These are phyloP conservation scores for Riptortus pedestris DNA, from an alignment of 1,140 invertebrate genomes.

Conservation along the genomic window DNA sequence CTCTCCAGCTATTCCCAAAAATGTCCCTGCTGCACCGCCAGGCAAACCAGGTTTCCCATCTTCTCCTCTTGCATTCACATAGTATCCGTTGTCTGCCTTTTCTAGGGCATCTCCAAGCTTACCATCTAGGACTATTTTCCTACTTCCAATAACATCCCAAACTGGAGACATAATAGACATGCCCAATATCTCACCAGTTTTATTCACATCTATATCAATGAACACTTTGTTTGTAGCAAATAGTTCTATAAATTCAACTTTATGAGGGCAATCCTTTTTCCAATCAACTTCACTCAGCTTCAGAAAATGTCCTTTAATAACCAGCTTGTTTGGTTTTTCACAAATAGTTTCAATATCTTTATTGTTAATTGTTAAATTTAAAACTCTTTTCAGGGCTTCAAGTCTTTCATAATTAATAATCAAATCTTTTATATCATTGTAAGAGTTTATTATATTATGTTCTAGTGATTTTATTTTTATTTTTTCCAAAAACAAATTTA, in stretches of 20 bases:
- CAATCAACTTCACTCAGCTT: background rate
- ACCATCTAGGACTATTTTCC: background rate
- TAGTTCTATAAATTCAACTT: background rate
- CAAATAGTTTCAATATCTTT: background rate
- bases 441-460: background rate
- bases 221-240: background rate
- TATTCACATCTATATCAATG: conserved; percentile 1
- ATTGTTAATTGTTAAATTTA: background rate
- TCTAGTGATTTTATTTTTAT: background rate
- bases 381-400: background rate
- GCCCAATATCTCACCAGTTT: background rate
- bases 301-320: background rate
- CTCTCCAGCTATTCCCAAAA: background rate
- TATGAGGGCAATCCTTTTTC: background rate
- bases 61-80: background rate
- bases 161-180: background rate
- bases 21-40: background rate
- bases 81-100: conserved; percentile 9
- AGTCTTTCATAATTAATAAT: background rate
- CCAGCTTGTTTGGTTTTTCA: background rate
- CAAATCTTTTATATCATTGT: background rate
- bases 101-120: background rate
- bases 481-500: background rate
- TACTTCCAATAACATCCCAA: background rate
- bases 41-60: background rate